Evolutionary conservation across 2,888 invertebrate species (phyloP).

Genomic region (Cryptocephalus moraei): DNA sequence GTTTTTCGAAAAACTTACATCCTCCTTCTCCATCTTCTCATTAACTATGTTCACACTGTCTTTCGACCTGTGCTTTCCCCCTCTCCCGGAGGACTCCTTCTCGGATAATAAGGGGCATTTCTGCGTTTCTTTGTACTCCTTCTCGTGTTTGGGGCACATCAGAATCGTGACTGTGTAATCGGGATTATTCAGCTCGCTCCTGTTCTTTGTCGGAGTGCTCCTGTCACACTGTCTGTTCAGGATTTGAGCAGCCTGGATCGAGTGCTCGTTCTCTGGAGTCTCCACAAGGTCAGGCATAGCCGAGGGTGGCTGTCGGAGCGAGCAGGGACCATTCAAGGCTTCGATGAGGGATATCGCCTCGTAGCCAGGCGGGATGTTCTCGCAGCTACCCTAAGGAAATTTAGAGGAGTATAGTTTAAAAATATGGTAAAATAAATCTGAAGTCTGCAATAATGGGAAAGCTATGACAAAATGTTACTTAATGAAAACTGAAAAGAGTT

Average conservation of each 20-base stretch:
- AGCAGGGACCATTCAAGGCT: constrained; percentile 86
- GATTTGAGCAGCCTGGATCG: constrained; percentile 57
- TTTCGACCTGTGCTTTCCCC: constrained; percentile 36
- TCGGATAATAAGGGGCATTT: constrained; percentile 32
- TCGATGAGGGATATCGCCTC: constrained; percentile 91
- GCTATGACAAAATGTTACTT: too few relatives aligned
- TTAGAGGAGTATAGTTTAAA: neutral
- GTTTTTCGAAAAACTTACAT: constrained; percentile 21
- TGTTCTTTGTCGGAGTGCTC: constrained; percentile 37
- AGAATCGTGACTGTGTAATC: constrained; percentile 64
- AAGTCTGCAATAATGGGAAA: too few relatives aligned
- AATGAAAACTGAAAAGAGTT: too few relatives aligned
- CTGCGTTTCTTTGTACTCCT: constrained; percentile 41
- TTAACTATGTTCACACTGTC: constrained; percentile 49
- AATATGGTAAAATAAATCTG: neutral
- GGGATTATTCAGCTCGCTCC: constrained; percentile 39
- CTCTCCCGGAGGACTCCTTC: constrained; percentile 22
- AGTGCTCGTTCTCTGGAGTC: constrained; percentile 54
- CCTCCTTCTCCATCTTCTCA: constrained; percentile 43
- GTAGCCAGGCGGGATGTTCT: constrained; percentile 86
- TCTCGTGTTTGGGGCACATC: constrained; percentile 51
- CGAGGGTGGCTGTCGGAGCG: constrained; percentile 41
- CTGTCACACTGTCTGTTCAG: constrained; percentile 43
- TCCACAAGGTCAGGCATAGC: constrained; percentile 41
- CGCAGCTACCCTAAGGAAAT: constrained; percentile 51